phyloP scores from a whole-genome alignment of 2,888 invertebrate species.

The Meliscaeva auricollis region DNA sequence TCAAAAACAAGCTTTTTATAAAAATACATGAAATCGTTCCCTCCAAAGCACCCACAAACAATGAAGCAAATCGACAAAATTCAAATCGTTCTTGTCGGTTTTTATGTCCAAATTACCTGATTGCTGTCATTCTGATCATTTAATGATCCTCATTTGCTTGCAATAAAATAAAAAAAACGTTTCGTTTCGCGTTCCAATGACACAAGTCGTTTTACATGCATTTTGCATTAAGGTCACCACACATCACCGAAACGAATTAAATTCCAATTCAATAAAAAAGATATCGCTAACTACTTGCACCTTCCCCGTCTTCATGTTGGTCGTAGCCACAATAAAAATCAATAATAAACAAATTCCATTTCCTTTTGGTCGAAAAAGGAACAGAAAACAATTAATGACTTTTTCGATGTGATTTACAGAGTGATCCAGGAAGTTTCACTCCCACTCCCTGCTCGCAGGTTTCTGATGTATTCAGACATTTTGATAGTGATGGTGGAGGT shows the following conservation, averaged over 20 bases:
- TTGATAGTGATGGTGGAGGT: not conserved
- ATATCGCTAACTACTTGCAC: constrained; percentile 27
- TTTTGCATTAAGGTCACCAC: constrained; percentile 69
- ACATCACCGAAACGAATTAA: constrained; percentile 52
- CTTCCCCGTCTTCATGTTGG: not conserved
- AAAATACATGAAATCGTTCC: not conserved
- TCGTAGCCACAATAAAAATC: constrained; percentile 50
- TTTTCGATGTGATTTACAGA: constrained; percentile 48
- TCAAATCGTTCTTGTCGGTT: not conserved
- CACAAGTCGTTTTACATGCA: constrained; percentile 55
- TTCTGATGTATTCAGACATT: not conserved
- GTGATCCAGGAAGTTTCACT: constrained; percentile 55
- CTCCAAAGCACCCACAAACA: not conserved
- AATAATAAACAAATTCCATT: constrained; percentile 64
- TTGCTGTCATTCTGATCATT: constrained; percentile 29
- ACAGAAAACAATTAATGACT: constrained; percentile 51
- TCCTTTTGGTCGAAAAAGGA: constrained; percentile 1
- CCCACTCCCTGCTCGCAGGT: constrained; percentile 32
- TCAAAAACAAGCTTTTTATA: constrained; percentile 19
- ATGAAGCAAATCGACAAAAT: not conserved
- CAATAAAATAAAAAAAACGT: constrained; percentile 55
- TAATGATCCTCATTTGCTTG: constrained; percentile 57
- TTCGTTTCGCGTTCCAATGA: constrained; percentile 38
- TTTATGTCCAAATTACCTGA: constrained; percentile 25
- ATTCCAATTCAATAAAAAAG: constrained; percentile 63